These are phyloP conservation scores for Cardinalis cardinalis DNA, from an alignment of 2,113 vertebrate genomes.

Conservation along the genomic window DNA sequence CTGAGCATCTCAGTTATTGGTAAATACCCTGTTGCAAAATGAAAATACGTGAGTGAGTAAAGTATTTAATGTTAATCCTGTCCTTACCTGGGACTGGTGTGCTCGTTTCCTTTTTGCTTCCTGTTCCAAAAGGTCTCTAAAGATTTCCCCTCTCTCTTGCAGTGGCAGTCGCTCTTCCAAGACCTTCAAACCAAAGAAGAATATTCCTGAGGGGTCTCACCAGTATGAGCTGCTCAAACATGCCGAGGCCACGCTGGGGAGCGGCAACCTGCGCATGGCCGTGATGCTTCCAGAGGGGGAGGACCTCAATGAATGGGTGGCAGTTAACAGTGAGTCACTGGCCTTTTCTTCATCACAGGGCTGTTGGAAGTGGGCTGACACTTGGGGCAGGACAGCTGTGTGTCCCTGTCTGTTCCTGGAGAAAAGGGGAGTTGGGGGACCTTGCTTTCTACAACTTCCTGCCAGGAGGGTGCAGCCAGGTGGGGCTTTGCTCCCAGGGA, in stretches of 20 bases:
- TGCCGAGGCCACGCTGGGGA: constrained; percentile 84
- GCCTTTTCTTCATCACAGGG: fast-evolving
- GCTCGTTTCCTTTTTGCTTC: neutral
- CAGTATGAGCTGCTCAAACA: constrained; percentile 87
- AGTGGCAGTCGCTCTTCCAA: constrained; percentile 86
- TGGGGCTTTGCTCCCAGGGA: neutral
- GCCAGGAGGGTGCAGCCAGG: neutral
- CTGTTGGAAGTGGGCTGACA: neutral
- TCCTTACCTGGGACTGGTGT: fast-evolving
- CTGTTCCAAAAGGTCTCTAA: neutral
- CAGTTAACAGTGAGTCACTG: constrained; percentile 82
- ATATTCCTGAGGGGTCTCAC: constrained; percentile 86
- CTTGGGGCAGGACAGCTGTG: neutral
- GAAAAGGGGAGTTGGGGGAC: fast-evolving
- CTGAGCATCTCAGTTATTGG: neutral
- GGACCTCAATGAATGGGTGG: constrained; percentile 86
- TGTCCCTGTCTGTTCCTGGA: neutral
- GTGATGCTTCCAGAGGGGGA: constrained; percentile 88
- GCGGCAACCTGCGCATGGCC: constrained; percentile 84
- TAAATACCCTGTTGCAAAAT: fast-evolving
- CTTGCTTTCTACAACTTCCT: neutral
- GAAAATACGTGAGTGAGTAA: fast-evolving
- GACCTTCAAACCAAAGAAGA: constrained; percentile 90
- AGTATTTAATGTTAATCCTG: neutral
- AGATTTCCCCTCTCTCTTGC: neutral